These are phyloP conservation scores for Anabas testudineus DNA, from an alignment of 2,797 vertebrate species.

Conservation along the genomic window DNA sequence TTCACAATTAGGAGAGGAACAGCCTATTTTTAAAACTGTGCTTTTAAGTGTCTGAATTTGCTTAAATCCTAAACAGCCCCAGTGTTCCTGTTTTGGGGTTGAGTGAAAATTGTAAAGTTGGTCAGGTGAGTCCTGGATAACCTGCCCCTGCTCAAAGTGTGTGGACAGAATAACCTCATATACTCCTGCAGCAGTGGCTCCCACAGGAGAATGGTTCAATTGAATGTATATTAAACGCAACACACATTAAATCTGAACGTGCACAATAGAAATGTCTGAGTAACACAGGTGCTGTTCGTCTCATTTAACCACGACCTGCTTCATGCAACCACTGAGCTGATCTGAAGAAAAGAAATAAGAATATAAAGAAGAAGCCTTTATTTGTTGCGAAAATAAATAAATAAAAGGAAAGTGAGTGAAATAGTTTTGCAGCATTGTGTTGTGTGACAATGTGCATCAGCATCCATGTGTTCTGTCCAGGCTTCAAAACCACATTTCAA, in stretches of 20 bases:
- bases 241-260: constrained; percentile 28
- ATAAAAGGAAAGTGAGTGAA: not conserved
- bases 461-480: not conserved
- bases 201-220: constrained; percentile 22
- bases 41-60: not conserved
- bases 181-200: constrained; percentile 54
- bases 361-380: not conserved
- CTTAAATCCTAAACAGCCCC: too few species aligned
- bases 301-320: not conserved
- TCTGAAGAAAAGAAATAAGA: not conserved
- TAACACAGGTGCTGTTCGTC: constrained; percentile 5
- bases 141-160: constrained; percentile 28
- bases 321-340: constrained; percentile 4
- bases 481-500: constrained; percentile 4
- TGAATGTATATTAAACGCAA: too few species aligned
- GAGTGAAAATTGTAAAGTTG: constrained; percentile 54
- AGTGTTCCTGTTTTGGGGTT: constrained; percentile 1
- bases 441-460: not conserved
- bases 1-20: not conserved
- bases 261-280: constrained; percentile 15
- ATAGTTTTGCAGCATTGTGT: not conserved
- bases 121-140: constrained; percentile 47
- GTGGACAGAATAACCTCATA: constrained; percentile 50
- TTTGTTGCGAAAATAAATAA: not conserved
- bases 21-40: not conserved